A percentile compares a stretch with the other conserved stretches of the same genome.
These are phyloP conservation scores for Metopia argyrocephala DNA, from an alignment of 2,888 invertebrate genomes.

Conservation along the genomic window DNA sequence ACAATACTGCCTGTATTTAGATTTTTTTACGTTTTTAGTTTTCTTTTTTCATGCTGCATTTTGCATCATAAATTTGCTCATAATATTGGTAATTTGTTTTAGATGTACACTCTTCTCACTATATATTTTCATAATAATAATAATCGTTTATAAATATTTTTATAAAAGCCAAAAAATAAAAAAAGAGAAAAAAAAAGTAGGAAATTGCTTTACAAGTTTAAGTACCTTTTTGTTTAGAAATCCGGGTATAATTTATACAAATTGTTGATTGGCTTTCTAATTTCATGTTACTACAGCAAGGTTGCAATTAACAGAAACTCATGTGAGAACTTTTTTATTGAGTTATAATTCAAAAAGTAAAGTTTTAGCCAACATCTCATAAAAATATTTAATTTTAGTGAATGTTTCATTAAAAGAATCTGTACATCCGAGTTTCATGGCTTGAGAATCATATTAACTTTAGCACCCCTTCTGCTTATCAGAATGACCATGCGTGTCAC, in stretches of 20 bases:
- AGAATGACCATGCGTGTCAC: conserved; percentile 34
- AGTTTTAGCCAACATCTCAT: background rate
- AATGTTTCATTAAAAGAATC: conserved; percentile 27
- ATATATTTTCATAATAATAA: conserved; percentile 18
- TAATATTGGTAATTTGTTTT: conserved; percentile 6
- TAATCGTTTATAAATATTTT: background rate
- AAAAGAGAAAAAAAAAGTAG: background rate
- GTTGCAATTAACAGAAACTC: conserved; percentile 30
- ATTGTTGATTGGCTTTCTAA: background rate
- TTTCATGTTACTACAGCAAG: background rate
- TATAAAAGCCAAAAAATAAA: background rate
- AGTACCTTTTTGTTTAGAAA: background rate
- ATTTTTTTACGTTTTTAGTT: background rate
- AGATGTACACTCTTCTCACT: too few relatives aligned
- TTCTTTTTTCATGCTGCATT: background rate
- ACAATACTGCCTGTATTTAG: conserved; percentile 10
- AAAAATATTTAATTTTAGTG: conserved; percentile 21
- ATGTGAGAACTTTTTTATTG: background rate
- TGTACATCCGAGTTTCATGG: background rate
- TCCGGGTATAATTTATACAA: background rate
- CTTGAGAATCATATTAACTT: conserved; percentile 20
- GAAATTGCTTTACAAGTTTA: background rate
- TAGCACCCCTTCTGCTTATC: background rate
- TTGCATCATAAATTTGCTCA: background rate
- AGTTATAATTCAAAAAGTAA: background rate